phyloP scores from a whole-genome alignment of 2,113 vertebrate genomes.

The Thunnus maccoyii region DNA sequence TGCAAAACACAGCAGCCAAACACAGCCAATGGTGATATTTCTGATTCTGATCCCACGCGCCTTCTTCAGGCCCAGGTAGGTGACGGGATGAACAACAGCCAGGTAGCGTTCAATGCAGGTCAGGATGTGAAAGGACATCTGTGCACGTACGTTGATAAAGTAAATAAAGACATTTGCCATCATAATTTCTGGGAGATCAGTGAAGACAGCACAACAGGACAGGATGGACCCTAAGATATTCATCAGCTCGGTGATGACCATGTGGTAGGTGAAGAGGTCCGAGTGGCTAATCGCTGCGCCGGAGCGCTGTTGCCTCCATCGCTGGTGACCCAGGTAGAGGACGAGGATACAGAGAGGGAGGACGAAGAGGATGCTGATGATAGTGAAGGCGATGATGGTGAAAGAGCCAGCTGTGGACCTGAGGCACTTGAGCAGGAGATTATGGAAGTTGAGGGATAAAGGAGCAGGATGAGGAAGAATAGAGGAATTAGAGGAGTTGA shows the following conservation, averaged over 20 bases:
- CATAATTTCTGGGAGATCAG: rapidly evolving
- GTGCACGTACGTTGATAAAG: rapidly evolving
- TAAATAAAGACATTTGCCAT: neutral
- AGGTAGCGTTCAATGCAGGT: slow-evolving; percentile 52
- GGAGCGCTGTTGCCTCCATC: neutral
- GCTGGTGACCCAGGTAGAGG: slow-evolving; percentile 14
- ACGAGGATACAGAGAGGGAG: slow-evolving; percentile 16
- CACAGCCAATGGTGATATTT: slow-evolving; percentile 5
- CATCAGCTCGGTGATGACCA: slow-evolving; percentile 7
- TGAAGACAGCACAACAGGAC: rapidly evolving
- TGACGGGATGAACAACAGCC: slow-evolving; percentile 45
- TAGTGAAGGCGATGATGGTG: rapidly evolving
- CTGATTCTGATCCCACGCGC: neutral
- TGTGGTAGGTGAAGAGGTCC: slow-evolving; percentile 27
- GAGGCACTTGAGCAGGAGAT: neutral
- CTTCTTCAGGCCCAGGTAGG: slow-evolving; percentile 20
- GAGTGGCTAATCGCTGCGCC: neutral
- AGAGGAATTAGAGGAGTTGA: neutral
- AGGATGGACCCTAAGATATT: neutral
- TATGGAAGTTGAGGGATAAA: rapidly evolving
- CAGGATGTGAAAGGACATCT: neutral
- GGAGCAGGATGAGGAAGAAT: neutral
- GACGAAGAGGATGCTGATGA: neutral
- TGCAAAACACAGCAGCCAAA: slow-evolving; percentile 1
- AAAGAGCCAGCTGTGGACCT: rapidly evolving